Base-by-base conservation (phyloP, 2,797 vertebrate genomes). In the Setipinna tenuifilis region DNA sequence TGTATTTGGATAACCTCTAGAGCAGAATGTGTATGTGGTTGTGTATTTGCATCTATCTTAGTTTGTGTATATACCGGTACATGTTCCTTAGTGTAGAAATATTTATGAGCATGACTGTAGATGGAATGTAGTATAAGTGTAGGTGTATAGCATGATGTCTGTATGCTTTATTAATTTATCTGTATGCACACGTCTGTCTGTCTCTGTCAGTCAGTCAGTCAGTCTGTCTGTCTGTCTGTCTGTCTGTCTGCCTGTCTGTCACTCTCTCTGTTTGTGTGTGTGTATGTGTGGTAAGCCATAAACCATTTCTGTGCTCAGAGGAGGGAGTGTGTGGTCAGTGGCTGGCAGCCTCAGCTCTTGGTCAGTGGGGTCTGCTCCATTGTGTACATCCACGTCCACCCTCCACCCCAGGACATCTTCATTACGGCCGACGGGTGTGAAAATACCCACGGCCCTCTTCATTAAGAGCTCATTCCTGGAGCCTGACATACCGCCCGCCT, bases 41-140 rank as follows among this genome's bases (percentile, higher is more conserved):
- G 86, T 89, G 91, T 93, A 91, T 92, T 92, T 91, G 93, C 89
- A 92, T 94, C 93, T 90, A 90, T 91, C 44, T 87, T 57, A 85
- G 85, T 86, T 65, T 41, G 28, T n/a, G 48, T 25, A 11, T 61
- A 21, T 81, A n/a, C n/a, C n/a, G n/a, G n/a, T n/a, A n/a, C n/a
- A 31, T 81, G 71, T 25, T 10, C 59, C 21, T 58, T 28, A 86
- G 89, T 84, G 87, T 86, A 41, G 84, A 62, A 6, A 14, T 2
- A 19, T 25, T 2, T 21, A 65, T 65, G 23, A 28, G 23, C 62
- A 28, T 65, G 35, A 41, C 35, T 41, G 35, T 41, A 41, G 5
- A 41, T 41, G 5, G 35, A 41, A 41, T 41, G 35, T n/a, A n/a
- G n/a, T n/a, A n/a, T n/a, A n/a, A n/a, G n/a, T n/a, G n/a, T n/a